Evolutionary conservation across 2,888 invertebrate species (phyloP), one percentile per base, ranked within the genome.

Genomic region (Uropetala carovei): DNA sequence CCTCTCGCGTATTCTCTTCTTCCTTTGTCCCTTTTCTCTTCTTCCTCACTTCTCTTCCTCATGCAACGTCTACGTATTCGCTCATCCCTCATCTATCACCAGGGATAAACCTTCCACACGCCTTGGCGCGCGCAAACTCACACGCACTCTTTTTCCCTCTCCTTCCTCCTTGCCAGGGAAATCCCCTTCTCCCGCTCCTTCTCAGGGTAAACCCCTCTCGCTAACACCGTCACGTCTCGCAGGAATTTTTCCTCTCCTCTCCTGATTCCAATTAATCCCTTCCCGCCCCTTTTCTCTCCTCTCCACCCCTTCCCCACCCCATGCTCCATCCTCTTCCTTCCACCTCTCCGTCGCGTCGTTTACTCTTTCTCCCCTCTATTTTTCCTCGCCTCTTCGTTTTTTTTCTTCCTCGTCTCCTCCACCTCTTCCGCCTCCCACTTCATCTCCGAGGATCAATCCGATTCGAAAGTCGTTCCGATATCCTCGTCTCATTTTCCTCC

Each of bases 51-150:
- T 64, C n/a, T 64, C 64, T 18, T 64, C 11, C 11, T 64, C 64
- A 64, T 11, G n/a, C n/a, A 5, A 7, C 64, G 7, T 16, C 64
- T n/a, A 57, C 83, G 57, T 57, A 43, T 83, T 11, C 83, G 83
- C 83, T 43, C 43, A 83, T 57, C 83, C n/a, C 83, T 83, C 57
- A 83, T 83, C 83, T 83, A 83, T 83, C 83, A 83, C 83, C 83
- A 18, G 57, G 83, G 83, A 83, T 83, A 83, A 83, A 83, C 83
- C 83, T 11, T 83, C 57, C 83, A 18, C 83, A 83, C 83, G n/a
- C 43, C 43, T 43, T 43, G 3, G 43, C 43, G 43, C 43, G 57
- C 83, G 57, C 83, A n/a, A 83, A 83, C 83, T 57, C 83, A 8
- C 83, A 57, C 83, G n/a, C 83, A 57, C 16, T 57, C 18, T 4